Percentiles rank a stretch among this genome's conserved stretches.
Evolutionary conservation across 2,797 vertebrate species (phyloP).

Genomic region (Anomalospiza imberbis): DNA sequence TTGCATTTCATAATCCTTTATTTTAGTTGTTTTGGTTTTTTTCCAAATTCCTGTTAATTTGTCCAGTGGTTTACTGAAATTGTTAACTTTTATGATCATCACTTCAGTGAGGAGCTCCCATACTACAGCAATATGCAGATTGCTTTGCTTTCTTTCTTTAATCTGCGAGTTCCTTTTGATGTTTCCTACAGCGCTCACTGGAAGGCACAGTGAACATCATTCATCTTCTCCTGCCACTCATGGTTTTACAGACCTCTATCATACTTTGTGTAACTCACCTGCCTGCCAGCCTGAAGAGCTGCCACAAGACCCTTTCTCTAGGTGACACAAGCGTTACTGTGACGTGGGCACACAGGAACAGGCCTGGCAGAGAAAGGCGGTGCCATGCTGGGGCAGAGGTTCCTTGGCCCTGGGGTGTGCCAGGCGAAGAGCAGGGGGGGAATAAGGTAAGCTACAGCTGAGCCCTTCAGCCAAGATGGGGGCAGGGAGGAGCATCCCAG

Average conservation of each 20-base stretch:
- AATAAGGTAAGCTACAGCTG: neutral
- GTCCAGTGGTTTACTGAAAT: neutral
- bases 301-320: neutral
- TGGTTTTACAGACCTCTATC: neutral
- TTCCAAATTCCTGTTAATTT: neutral
- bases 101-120: neutral
- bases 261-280: neutral
- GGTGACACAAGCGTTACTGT: too few relatives aligned
- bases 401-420: too few relatives aligned
- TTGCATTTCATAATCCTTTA: neutral
- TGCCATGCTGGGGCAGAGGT: neutral
- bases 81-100: neutral
- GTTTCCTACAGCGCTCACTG: neutral
- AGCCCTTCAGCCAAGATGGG: neutral
- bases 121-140: neutral
- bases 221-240: neutral
- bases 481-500: neutral
- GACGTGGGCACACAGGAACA: accelerated
- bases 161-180: neutral
- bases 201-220: neutral
- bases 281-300: neutral
- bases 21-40: neutral
- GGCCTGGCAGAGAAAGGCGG: neutral
- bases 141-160: neutral
- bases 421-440: neutral